Evolutionary conservation across 2,888 invertebrate genomes (phyloP), one percentile per base, ranked within the genome.

Genomic region (Aromia moschata): DNA sequence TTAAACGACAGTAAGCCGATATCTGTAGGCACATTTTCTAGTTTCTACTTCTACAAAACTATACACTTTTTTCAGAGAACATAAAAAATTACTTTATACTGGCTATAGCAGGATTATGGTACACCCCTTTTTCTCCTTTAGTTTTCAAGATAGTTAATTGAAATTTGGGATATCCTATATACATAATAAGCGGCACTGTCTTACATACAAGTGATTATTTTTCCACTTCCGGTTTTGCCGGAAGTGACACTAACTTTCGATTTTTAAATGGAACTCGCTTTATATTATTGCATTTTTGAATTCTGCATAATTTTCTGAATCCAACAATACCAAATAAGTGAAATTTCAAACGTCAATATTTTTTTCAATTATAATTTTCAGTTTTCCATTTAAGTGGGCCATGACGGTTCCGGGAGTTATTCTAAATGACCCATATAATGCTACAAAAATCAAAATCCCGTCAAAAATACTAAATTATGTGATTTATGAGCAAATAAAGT

Each of bases 101-200:
- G 25, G 25, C 4, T 25, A 5, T 25, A 25, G 7, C 25, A 25
- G 25, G 25, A 25, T 25, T 7, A 25, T 25, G 25, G 25, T 25
- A 25, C 7, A 25, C 25, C 25, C 25, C 25, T 7, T 25, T 25
- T 25, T 25, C 25, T 25, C 25, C 25, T 25, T 25, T 25, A 25
- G 4, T 25, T 25, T 25, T 25, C 4, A 25, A 25, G 25, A 25
- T 25, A 25, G 20, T 31, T 20, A 36, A 31, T 30, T 43, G 43
- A 54, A 37, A 36, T 44, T 54, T 54, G 38, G 25, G 15, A 45
- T 45, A 16, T 54, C 16, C 38, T 18, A 54, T 25, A 25, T 7
- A 25, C 25, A 25, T 25, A 25, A 25, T 25, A 25, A 25, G 25
- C 25, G 25, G 25, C 25, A 25, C 25, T 25, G 3, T 25, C 7